phyloP scores from a whole-genome alignment of 2,888 invertebrate genomes.

The Omphaloscelis lunosa region DNA sequence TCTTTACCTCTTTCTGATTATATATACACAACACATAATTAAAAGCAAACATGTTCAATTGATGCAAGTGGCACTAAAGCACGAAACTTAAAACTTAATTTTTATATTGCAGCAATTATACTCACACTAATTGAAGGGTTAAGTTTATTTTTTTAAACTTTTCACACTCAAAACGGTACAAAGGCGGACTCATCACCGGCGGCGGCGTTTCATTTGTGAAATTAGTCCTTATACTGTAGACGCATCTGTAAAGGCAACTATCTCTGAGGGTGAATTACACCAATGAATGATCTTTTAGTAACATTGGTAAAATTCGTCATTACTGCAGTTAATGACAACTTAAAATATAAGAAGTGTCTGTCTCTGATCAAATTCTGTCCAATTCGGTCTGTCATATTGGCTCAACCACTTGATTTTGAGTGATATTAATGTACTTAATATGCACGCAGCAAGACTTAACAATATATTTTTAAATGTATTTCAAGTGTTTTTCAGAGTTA shows the following conservation, averaged over 20 bases:
- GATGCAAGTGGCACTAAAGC: slow-evolving; percentile 8
- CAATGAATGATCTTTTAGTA: no score
- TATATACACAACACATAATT: slow-evolving; percentile 14
- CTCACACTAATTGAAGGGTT: slow-evolving; percentile 41
- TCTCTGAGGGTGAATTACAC: background rate
- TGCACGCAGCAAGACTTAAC: no score
- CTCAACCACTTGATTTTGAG: background rate
- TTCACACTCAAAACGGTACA: no score
- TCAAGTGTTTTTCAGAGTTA: background rate
- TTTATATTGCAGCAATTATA: slow-evolving; percentile 25
- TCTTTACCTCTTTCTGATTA: background rate
- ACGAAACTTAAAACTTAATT: background rate
- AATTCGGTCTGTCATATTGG: background rate
- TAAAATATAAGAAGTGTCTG: background rate
- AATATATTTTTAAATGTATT: no score
- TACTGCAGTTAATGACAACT: background rate
- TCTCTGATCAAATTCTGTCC: background rate
- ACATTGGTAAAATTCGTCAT: no score
- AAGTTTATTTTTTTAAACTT: no score
- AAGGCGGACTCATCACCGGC: no score
- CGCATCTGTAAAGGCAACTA: background rate
- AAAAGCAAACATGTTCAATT: background rate
- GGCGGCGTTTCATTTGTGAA: no score
- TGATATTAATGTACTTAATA: background rate
- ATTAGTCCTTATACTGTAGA: no score